Evolutionary conservation across 2,113 vertebrate genomes (phyloP).

Genomic region (Bettongia penicillata): DNA sequence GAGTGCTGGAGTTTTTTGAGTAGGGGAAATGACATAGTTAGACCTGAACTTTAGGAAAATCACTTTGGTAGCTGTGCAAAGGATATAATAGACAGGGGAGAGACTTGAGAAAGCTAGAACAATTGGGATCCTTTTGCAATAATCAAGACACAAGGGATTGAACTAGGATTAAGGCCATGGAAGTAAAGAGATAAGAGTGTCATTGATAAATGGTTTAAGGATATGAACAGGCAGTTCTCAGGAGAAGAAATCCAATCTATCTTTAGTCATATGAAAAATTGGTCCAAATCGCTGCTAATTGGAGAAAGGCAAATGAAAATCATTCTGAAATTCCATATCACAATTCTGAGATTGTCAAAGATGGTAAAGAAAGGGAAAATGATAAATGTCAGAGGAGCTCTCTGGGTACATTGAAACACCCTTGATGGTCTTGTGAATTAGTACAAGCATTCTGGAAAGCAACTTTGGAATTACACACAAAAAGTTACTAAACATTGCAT

Average conservation of each 20-base stretch:
- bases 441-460: background rate
- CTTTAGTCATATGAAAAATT: background rate
- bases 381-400: background rate
- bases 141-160: background rate
- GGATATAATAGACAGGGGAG: background rate
- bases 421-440: background rate
- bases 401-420: background rate
- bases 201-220: background rate
- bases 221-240: background rate
- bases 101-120: background rate
- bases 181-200: background rate
- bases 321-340: background rate
- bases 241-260: background rate
- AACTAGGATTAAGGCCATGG: background rate
- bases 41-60: background rate
- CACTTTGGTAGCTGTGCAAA: background rate
- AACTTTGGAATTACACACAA: background rate
- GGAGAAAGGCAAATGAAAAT: background rate
- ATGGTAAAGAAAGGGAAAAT: background rate
- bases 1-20: background rate
- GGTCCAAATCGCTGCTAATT: background rate
- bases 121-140: background rate
- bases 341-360: background rate
- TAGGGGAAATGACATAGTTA: background rate
- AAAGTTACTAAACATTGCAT: background rate